Conservation (phyloP, 2,888 invertebrate species). For the Megaustenia siamemsis region DNA sequence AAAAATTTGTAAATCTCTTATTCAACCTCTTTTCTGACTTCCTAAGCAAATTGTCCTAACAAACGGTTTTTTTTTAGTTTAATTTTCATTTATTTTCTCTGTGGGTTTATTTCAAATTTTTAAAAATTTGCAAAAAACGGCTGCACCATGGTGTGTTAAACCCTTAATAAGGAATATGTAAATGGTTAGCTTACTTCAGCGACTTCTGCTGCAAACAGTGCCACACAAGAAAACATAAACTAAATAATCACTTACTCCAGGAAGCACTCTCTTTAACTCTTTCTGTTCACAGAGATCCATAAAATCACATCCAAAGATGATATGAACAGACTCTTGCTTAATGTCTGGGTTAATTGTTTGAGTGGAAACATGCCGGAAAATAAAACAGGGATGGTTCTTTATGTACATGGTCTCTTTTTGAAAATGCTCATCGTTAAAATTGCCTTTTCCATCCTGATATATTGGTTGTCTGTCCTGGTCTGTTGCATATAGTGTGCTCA, state of each 20-base stretch:
- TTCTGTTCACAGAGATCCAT: slow-evolving; percentile 44
- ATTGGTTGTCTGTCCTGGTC: not conserved
- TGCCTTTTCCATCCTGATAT: not conserved
- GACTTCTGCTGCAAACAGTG: too few species aligned
- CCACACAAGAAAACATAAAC: too few species aligned
- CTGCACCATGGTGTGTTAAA: too few species aligned
- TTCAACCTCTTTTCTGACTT: too few species aligned
- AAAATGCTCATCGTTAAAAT: not conserved
- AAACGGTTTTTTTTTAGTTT: too few species aligned
- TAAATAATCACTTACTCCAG: slow-evolving; percentile 40
- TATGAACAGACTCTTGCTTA: slow-evolving; percentile 40
- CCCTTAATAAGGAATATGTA: too few species aligned
- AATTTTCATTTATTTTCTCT: too few species aligned
- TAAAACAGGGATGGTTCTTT: slow-evolving; percentile 33
- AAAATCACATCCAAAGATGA: slow-evolving; percentile 53
- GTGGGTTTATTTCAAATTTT: too few species aligned
- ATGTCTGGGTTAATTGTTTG: slow-evolving; percentile 27
- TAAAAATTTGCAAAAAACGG: too few species aligned
- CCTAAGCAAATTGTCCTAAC: too few species aligned
- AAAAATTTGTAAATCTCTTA: too few species aligned
- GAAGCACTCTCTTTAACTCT: slow-evolving; percentile 36
- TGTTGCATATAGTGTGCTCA: not conserved
- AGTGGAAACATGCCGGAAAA: slow-evolving; percentile 42
- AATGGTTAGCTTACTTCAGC: too few species aligned
- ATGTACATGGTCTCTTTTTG: not conserved